Base-by-base conservation (phyloP, 1,140 invertebrate species). In the Aricia agestis region DNA sequence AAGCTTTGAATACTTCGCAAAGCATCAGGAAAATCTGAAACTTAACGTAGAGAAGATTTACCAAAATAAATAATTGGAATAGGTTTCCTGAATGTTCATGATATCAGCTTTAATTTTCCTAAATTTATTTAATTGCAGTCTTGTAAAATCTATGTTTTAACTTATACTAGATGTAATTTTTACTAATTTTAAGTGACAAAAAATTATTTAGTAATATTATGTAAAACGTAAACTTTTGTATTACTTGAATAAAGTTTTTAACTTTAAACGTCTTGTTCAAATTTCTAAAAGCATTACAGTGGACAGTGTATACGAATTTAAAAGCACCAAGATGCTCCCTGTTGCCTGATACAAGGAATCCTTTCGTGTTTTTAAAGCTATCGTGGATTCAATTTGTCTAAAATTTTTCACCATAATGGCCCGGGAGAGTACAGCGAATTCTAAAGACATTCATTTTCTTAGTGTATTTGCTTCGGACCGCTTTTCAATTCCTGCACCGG, bases 1-100 rank as follows among this genome's bases (percentile, higher is more conserved):
- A 10, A 68, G 72, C 19, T 7, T 73, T 6, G 31, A 66, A 66
- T 65, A 72, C 36, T 42, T 72, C 9, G 58, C 25, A 31, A 65
- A 65, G 19, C 4, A 13, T 25, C 10, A 15, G 17, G 63, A 65
- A 65, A 32, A 65, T 25, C 0, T 65, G 0, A 9, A 65, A 19
- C 7, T 25, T 18, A 13, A 19, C 32, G 19, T 5, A 31, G 63
- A 31, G 11, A 25, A 65, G 19, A 31, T 65, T 65, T 65, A 32
- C 13, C 1, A 25, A 4, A 10, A 32, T 15, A 31, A 25, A 52
- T 52, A 1, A 36, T 36, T 36, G 36, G 2, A 36, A 9, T 36
- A 36, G 36, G 36, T 36, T 25, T 0, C 25, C 3, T 25, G n/a
- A n/a, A n/a, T 25, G 25, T 25, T 25, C 25, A 25, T 25, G 25